Conservation (phyloP, 2,797 vertebrate genomes). For the Semotilus atromaculatus region DNA sequence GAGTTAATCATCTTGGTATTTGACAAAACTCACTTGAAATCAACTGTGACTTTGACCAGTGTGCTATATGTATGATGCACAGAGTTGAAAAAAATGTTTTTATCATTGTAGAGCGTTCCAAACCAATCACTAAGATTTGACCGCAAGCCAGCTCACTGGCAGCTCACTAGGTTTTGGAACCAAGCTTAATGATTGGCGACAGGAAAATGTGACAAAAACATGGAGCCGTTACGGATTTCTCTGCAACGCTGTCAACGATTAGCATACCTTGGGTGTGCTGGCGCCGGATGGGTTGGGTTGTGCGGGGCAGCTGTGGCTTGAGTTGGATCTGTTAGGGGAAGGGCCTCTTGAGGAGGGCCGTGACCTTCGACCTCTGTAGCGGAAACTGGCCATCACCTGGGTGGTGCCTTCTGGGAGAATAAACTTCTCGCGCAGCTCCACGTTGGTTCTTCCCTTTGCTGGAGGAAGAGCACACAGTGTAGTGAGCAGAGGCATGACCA, state of each 20-base stretch:
- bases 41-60: neutral
- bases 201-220: conserved; percentile 9
- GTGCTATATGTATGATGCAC: neutral
- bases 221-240: neutral
- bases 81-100: neutral
- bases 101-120: neutral
- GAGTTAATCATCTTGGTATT: neutral
- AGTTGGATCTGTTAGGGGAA: conserved; percentile 94
- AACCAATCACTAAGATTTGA: neutral
- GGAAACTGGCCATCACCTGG: conserved; percentile 96
- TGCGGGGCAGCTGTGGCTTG: conserved; percentile 86
- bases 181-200: neutral
- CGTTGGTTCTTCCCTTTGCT: conserved; percentile 97
- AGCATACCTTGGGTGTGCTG: conserved; percentile 88
- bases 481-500: conserved; percentile 42
- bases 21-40: neutral
- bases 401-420: conserved; percentile 94
- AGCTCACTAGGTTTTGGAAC: conserved; percentile 17
- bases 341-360: conserved; percentile 92
- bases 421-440: conserved; percentile 98
- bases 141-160: neutral
- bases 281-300: conserved; percentile 72
- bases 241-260: neutral
- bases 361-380: conserved; percentile 92
- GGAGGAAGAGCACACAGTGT: conserved; percentile 31